Evolutionary conservation across 92 coral and sea anemone genomes (phyloP).

Genomic region (Hydrozoanthus gracilis): DNA sequence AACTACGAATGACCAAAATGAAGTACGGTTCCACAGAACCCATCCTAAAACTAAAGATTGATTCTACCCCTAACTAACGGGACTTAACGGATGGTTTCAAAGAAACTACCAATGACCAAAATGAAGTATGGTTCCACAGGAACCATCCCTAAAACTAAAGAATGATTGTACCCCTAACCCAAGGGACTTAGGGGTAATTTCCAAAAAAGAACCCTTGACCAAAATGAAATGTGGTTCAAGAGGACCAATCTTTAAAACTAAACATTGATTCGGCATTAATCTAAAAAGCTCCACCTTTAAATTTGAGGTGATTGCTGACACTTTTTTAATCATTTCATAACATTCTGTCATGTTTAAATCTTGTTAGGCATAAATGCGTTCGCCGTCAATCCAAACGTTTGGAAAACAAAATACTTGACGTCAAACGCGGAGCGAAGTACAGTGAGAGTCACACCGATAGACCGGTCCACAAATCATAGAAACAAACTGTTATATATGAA

Average conservation of each 20-base stretch:
- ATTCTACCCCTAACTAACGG: slow-evolving; percentile 1
- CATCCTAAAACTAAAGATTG: not conserved
- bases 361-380: too few relatives aligned
- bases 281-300: too few relatives aligned
- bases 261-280: not conserved
- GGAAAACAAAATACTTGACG: too few relatives aligned
- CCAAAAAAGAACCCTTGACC: not conserved
- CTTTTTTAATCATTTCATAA: too few relatives aligned
- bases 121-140: slow-evolving; percentile 9
- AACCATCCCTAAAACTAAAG: not conserved
- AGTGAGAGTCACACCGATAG: not conserved
- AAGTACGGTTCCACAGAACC: not conserved
- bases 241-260: not conserved
- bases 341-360: too few relatives aligned
- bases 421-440: too few relatives aligned
- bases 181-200: not conserved
- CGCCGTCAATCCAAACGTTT: too few relatives aligned
- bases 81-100: not conserved
- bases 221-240: not conserved
- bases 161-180: not conserved
- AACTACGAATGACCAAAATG: slow-evolving; percentile 8
- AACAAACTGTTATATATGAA: not conserved
- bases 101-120: slow-evolving; percentile 4
- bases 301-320: too few relatives aligned
- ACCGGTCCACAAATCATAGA: too few relatives aligned